Base-by-base conservation (phyloP, 2,797 vertebrate species). In the Girardinus metallicus region DNA sequence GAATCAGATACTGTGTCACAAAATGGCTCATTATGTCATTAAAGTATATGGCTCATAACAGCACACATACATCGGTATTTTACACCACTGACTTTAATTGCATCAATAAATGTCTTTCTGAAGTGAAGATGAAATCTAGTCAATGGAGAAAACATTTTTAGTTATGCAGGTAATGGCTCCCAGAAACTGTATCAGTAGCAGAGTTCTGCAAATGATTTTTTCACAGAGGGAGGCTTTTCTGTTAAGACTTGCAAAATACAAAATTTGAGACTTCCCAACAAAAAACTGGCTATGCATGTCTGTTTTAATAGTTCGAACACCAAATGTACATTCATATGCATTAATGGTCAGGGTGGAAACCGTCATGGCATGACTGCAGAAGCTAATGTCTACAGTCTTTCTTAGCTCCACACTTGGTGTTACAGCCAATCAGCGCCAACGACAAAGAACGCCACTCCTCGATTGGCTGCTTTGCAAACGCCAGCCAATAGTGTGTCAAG, bases 241-340 rank as follows among this genome's bases (percentile, higher is more conserved):
- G 51, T 62, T 82, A 70, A 41, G 64, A n/a, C 78, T 87, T 64
- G 84, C 62, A 75, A 85, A 90, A 88, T 74, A 60, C 76, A 73
- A 60, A 84, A 80, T 88, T 77, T 73, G 18, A 51, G 49, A 23
- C 49, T 23, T 21, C n/a, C 57, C 29, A 15, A 13, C 29, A 31
- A 60, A 60, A 60, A 15, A 0, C 4, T 31, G 29, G 23, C n/a
- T 55, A 55, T 55, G 26, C 53, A 10, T n/a, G 53, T n/a, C 53
- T 29, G 16, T 31, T 31, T 60, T 29, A 60, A 31, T 29, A 31
- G n/a, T 60, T 31, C 12, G 1, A 29, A 60, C 4, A 29, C 29
- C 29, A 60, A 31, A 60, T 16, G 16, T 60, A 29, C n/a, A 13
- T 60, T 29, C 31, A 60, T 16, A 60, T 60, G 29, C 4, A 60